Evolutionary conservation across 1,140 invertebrate species (phyloP).

Genomic region (Arctopsyche grandis): DNA sequence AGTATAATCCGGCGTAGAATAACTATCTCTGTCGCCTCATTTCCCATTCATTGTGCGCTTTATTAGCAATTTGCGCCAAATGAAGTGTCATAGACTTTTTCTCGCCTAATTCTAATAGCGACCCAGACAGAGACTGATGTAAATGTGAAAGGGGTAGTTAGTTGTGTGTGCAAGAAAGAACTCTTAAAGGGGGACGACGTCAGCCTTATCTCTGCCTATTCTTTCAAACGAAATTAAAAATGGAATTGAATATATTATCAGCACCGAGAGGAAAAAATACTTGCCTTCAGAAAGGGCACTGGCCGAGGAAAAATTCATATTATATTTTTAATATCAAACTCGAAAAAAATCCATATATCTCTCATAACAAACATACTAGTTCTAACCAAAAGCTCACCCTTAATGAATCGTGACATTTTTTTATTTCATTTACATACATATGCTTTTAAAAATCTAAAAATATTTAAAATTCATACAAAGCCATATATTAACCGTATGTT

Average conservation of each 20-base stretch:
- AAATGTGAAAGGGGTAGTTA: slow-evolving; percentile 40
- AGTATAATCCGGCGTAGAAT: neutral
- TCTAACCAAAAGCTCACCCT: too few relatives aligned
- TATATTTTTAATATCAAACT: neutral
- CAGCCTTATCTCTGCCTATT: slow-evolving; percentile 53
- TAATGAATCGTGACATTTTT: too few relatives aligned
- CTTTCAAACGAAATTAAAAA: slow-evolving; percentile 55
- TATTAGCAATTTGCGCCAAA: slow-evolving; percentile 30
- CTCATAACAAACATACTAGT: too few relatives aligned
- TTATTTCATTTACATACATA: too few relatives aligned
- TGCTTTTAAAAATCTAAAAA: too few relatives aligned
- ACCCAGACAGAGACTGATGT: slow-evolving; percentile 9
- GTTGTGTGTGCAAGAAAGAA: slow-evolving; percentile 20
- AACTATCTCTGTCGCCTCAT: slow-evolving; percentile 27
- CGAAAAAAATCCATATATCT: neutral
- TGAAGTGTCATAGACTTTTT: slow-evolving; percentile 25
- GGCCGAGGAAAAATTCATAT: neutral
- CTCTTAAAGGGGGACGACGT: slow-evolving; percentile 29
- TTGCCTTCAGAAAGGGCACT: slow-evolving; percentile 17
- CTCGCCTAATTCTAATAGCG: slow-evolving; percentile 14
- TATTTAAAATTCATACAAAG: too few relatives aligned
- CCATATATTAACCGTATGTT: too few relatives aligned
- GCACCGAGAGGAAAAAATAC: slow-evolving; percentile 23
- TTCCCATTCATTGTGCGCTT: slow-evolving; percentile 32
- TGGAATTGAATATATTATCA: slow-evolving; percentile 53